Percentiles rank a stretch among this genome's conserved stretches.
phyloP scores from a whole-genome alignment of 2,797 vertebrate species.

The Intellagama lesueurii region DNA sequence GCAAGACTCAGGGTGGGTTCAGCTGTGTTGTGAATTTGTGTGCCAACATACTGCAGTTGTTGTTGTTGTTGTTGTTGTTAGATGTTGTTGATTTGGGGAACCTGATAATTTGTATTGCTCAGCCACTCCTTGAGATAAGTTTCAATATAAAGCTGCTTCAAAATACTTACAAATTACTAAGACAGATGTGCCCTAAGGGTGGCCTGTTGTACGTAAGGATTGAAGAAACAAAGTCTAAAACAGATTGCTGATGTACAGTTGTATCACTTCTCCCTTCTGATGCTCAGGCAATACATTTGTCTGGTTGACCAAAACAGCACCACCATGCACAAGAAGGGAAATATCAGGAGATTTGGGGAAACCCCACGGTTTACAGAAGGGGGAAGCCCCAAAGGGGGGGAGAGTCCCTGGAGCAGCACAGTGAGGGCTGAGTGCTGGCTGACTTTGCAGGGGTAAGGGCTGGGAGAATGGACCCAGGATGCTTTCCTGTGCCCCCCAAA shows the following conservation, averaged over 20 bases:
- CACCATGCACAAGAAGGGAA: background rate
- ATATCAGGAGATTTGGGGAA: background rate
- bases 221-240: background rate
- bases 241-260: background rate
- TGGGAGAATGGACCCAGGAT: background rate
- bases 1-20: background rate
- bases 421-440: background rate
- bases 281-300: background rate
- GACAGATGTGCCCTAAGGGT: background rate
- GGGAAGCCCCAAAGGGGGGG: background rate
- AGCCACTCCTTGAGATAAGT: background rate
- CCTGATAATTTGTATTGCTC: background rate
- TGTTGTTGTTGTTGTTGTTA: background rate
- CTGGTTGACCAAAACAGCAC: background rate
- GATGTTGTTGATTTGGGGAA: no score
- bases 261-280: no score
- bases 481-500: background rate
- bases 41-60: background rate
- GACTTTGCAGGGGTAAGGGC: background rate
- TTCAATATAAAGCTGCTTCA: background rate
- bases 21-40: background rate
- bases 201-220: background rate
- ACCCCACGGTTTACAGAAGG: background rate
- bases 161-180: background rate
- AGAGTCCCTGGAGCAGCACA: background rate